A percentile compares a stretch with the other conserved stretches of the same genome.
Evolutionary conservation across 2,888 invertebrate genomes (phyloP).

Genomic region (Diplolepis rosae): DNA sequence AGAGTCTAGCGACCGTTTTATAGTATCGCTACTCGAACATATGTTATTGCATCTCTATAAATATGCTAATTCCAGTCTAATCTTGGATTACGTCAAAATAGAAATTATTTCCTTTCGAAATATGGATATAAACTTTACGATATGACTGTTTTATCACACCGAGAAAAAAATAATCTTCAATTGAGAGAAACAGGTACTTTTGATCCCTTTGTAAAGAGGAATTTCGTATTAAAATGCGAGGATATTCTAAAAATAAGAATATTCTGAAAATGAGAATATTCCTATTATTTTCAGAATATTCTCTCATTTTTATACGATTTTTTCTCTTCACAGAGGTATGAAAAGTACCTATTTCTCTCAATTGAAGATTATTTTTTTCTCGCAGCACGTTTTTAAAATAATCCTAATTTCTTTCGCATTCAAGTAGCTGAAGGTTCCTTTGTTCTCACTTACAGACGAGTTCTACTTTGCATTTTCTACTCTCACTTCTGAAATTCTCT

Average conservation of each 20-base stretch:
- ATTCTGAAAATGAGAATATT: too few relatives aligned
- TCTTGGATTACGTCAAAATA: neutral
- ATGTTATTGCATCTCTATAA: neutral
- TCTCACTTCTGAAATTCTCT: neutral
- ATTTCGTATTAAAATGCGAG: too few relatives aligned
- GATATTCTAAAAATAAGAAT: too few relatives aligned
- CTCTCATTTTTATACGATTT: too few relatives aligned
- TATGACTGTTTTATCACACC: conserved; percentile 7
- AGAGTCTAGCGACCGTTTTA: neutral
- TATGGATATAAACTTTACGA: neutral
- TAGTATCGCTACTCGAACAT: neutral
- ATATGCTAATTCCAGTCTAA: conserved; percentile 10
- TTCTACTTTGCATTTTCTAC: neutral
- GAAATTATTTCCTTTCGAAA: neutral
- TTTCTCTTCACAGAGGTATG: too few relatives aligned
- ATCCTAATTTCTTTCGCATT: neutral
- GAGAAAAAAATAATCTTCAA: too few relatives aligned
- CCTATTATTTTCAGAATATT: too few relatives aligned
- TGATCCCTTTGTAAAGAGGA: too few relatives aligned
- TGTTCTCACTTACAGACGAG: neutral
- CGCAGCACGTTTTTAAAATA: neutral
- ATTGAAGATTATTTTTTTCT: too few relatives aligned
- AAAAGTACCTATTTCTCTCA: too few relatives aligned
- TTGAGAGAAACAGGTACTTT: too few relatives aligned
- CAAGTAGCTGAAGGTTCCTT: too few relatives aligned